Percentiles rank a stretch among this genome's conserved stretches.
Evolutionary conservation across 2,797 vertebrate species (phyloP).

Genomic region (Thunnus albacares): DNA sequence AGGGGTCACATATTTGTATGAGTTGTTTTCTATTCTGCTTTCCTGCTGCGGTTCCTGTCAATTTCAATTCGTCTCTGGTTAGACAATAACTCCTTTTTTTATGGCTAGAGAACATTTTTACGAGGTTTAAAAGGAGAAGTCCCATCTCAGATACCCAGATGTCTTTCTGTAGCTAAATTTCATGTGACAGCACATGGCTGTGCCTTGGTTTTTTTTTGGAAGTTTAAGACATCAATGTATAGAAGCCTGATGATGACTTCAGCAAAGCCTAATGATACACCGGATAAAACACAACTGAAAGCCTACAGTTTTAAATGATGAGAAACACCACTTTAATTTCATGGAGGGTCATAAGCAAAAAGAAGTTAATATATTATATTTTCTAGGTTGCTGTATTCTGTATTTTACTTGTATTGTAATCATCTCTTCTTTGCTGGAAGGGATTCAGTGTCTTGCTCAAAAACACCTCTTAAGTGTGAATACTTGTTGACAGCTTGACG

Average conservation of each 20-base stretch:
- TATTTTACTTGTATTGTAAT: not conserved
- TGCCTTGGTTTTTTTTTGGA: no score
- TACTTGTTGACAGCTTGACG: not conserved
- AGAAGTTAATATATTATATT: not conserved
- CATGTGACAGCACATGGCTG: not conserved
- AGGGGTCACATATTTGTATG: not conserved
- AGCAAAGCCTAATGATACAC: not conserved
- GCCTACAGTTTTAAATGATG: not conserved
- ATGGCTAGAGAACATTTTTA: conserved; percentile 4
- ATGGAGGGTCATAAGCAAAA: not conserved
- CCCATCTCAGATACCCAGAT: not conserved
- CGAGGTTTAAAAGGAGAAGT: not conserved
- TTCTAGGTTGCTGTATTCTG: not conserved
- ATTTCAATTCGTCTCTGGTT: not conserved
- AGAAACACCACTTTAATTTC: not conserved
- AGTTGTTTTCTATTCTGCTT: conserved; percentile 39
- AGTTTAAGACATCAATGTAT: not conserved
- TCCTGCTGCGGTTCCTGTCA: conserved; percentile 22
- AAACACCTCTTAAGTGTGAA: not conserved
- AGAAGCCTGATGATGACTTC: not conserved
- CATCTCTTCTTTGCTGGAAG: not conserved
- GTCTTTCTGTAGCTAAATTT: not conserved
- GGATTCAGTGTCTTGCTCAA: not conserved
- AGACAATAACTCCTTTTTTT: not conserved
- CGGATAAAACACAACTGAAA: not conserved